A percentile compares a stretch with the other conserved stretches of the same genome.
These are phyloP conservation scores for Erynnis tages DNA, from an alignment of 2,888 invertebrate genomes.

Conservation along the genomic window DNA sequence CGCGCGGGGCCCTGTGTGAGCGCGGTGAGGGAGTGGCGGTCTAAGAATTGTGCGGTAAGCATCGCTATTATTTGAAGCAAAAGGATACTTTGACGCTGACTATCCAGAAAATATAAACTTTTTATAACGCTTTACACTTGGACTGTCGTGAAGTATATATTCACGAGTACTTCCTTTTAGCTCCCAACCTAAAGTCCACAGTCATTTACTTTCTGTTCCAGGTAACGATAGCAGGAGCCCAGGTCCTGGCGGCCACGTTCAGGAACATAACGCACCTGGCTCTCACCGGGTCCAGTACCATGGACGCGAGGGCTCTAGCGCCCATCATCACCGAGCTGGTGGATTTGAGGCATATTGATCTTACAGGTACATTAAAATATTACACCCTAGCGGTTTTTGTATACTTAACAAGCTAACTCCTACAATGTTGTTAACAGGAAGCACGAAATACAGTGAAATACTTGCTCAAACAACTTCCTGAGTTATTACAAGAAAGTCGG, in stretches of 20 bases:
- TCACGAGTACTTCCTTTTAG: too few relatives aligned
- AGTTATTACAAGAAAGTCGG: too few relatives aligned
- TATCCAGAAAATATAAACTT: not conserved
- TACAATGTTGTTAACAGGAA: not conserved
- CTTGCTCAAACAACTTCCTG: too few relatives aligned
- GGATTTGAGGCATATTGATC: slow-evolving; percentile 91
- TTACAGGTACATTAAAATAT: slow-evolving; percentile 87
- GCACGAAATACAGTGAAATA: too few relatives aligned
- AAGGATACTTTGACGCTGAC: not conserved
- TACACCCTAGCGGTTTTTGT: too few relatives aligned
- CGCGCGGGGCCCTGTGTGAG: slow-evolving; percentile 67
- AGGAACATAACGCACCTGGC: slow-evolving; percentile 91
- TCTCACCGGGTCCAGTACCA: slow-evolving; percentile 86
- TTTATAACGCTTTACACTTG: too few relatives aligned
- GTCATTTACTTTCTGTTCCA: too few relatives aligned
- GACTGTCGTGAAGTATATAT: too few relatives aligned
- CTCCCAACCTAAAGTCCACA: too few relatives aligned
- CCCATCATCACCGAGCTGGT: slow-evolving; percentile 90
- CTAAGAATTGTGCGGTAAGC: slow-evolving; percentile 64
- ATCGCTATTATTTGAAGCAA: not conserved
- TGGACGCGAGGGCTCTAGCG: slow-evolving; percentile 89
- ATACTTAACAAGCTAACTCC: too few relatives aligned
- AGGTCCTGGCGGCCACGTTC: slow-evolving; percentile 88
- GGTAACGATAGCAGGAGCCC: slow-evolving; percentile 89
- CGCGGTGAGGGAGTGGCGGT: slow-evolving; percentile 69